Evolutionary conservation across 2,113 vertebrate species (phyloP).

Genomic region (Stegastes partitus): DNA sequence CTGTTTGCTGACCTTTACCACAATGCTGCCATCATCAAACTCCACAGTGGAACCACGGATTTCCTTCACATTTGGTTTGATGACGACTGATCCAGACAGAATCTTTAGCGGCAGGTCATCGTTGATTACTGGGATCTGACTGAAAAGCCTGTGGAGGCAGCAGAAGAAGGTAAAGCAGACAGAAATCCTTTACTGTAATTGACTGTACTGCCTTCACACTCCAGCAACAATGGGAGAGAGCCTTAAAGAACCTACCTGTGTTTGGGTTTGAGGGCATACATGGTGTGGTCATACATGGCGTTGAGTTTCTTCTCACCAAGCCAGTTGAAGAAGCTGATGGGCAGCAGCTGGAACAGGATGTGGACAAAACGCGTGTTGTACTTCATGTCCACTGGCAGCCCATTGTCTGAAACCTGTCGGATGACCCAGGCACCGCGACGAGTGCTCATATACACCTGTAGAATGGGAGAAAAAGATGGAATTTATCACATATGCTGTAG

Average conservation of each 20-base stretch:
- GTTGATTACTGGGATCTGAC: slow-evolving; percentile 86
- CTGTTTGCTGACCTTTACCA: slow-evolving; percentile 82
- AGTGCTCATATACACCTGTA: slow-evolving; percentile 88
- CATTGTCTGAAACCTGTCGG: slow-evolving; percentile 80
- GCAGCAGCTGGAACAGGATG: slow-evolving; percentile 81
- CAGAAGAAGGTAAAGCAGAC: background rate
- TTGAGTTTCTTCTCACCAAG: slow-evolving; percentile 80
- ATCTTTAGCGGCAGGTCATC: slow-evolving; percentile 92
- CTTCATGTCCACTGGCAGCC: slow-evolving; percentile 86
- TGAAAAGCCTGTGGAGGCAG: slow-evolving; percentile 65
- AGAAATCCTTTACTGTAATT: background rate
- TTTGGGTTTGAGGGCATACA: slow-evolving; percentile 87
- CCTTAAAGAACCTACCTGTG: slow-evolving; percentile 78
- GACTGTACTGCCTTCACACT: too few relatives aligned
- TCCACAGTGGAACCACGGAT: slow-evolving; percentile 87
- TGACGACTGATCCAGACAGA: slow-evolving; percentile 85
- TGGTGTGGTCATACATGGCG: slow-evolving; percentile 86
- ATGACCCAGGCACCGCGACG: slow-evolving; percentile 86
- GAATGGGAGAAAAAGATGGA: background rate
- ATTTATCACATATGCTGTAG: background rate
- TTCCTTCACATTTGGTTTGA: slow-evolving; percentile 89
- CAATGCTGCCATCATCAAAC: slow-evolving; percentile 89
- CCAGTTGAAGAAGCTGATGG: slow-evolving; percentile 80
- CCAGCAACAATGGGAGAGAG: background rate
- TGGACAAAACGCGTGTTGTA: slow-evolving; percentile 80